Conservation (phyloP, 2,113 vertebrate species). For the Petrocephalus zakoni region DNA sequence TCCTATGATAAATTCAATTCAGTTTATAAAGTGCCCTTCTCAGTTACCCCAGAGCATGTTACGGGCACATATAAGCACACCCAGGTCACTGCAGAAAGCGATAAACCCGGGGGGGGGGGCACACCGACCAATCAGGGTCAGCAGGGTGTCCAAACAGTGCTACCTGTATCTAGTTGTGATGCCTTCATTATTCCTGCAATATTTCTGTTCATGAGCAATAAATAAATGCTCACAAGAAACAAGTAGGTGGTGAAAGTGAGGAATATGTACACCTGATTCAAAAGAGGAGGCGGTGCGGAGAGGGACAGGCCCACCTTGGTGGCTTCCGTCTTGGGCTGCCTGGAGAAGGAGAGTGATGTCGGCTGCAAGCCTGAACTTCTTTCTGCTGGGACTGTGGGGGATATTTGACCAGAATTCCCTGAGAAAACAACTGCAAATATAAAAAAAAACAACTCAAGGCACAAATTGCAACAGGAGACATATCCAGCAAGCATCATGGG, state of each 20-base stretch:
- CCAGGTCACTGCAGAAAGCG: not conserved
- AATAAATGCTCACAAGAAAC: not conserved
- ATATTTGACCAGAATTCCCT: slow-evolving; percentile 46
- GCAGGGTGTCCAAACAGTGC: not conserved
- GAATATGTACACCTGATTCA: not conserved
- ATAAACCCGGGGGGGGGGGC: not conserved
- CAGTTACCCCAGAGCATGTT: not conserved
- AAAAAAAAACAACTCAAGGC: not conserved
- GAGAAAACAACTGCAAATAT: slow-evolving; percentile 46
- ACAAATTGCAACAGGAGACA: not conserved
- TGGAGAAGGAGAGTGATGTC: slow-evolving; percentile 47
- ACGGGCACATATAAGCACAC: not conserved
- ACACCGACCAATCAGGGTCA: not conserved
- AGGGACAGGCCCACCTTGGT: slow-evolving; percentile 66
- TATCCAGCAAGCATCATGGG: not conserved
- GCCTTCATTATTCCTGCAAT: not conserved
- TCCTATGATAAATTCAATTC: not conserved
- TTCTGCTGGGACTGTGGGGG: slow-evolving; percentile 50
- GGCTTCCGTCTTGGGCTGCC: slow-evolving; percentile 60
- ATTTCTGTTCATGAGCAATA: not conserved
- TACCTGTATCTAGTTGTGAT: not conserved
- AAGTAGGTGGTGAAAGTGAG: not conserved
- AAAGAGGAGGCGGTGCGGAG: too few relatives aligned
- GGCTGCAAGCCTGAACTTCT: slow-evolving; percentile 46
- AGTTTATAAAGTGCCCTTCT: not conserved